These are phyloP conservation scores for Neopelma chrysocephalum DNA, from an alignment of 2,797 vertebrate species.

Conservation along the genomic window DNA sequence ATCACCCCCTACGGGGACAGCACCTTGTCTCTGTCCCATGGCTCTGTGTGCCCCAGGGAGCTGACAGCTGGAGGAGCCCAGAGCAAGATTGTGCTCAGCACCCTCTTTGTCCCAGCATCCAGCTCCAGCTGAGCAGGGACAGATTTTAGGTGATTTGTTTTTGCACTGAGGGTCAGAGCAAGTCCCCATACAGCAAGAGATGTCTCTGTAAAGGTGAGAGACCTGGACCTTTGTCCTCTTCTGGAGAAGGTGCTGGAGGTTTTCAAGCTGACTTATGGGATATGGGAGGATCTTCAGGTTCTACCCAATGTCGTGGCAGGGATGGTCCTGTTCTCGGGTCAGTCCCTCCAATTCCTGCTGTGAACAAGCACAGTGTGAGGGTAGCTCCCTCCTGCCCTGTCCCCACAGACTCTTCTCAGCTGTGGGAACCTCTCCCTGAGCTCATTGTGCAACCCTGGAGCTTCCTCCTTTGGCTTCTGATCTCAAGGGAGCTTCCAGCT, in stretches of 20 bases:
- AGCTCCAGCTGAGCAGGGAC: not conserved
- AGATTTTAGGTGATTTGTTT: not conserved
- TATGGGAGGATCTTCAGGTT: not conserved
- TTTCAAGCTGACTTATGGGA: not conserved
- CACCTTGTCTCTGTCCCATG: not conserved
- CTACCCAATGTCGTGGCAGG: not conserved
- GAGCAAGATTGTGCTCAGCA: not conserved
- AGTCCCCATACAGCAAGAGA: not conserved
- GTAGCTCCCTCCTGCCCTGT: not conserved
- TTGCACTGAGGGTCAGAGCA: not conserved
- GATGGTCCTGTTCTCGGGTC: not conserved
- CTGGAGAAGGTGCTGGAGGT: not conserved
- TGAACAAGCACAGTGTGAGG: not conserved
- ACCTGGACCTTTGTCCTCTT: not conserved
- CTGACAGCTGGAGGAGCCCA: not conserved
- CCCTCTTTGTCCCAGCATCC: not conserved
- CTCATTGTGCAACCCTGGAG: slow-evolving; percentile 67
- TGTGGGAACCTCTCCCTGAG: slow-evolving; percentile 71
- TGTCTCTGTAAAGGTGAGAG: not conserved
- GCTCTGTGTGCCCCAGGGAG: not conserved
- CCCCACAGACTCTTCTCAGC: slow-evolving; percentile 18
- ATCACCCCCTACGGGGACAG: not conserved
- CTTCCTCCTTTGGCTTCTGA: slow-evolving; percentile 75
- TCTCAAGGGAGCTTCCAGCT: slow-evolving; percentile 58
- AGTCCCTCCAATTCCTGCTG: not conserved